These are phyloP conservation scores for Dioctria linearis DNA, from an alignment of 2,888 invertebrate genomes.

Conservation along the genomic window DNA sequence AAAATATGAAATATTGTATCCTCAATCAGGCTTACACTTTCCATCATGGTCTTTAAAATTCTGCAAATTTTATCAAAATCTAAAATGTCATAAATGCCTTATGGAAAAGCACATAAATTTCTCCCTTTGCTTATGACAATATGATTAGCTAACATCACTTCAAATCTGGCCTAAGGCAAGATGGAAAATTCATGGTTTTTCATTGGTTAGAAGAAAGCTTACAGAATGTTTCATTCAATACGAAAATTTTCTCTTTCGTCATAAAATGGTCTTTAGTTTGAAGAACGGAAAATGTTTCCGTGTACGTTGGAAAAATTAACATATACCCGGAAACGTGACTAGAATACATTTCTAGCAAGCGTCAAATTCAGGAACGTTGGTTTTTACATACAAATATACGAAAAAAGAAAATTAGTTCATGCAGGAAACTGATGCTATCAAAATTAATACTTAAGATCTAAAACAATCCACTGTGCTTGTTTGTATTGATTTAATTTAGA, in stretches of 20 bases:
- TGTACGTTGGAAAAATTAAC: conserved; percentile 49
- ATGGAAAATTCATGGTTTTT: conserved; percentile 27
- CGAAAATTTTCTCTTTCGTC: conserved; percentile 9
- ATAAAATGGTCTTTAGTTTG: neutral
- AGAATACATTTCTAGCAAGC: conserved; percentile 56
- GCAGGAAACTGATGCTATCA: neutral
- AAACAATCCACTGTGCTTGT: neutral
- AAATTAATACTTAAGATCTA: conserved; percentile 29
- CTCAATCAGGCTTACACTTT: too few species aligned
- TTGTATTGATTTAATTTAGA: neutral
- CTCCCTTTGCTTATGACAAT: conserved; percentile 45
- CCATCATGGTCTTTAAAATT: neutral
- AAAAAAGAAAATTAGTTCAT: conserved; percentile 45
- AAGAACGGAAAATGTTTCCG: neutral
- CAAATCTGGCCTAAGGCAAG: neutral
- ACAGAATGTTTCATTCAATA: neutral
- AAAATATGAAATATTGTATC: too few species aligned
- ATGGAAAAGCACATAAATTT: conserved; percentile 32
- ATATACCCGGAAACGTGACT: conserved; percentile 56
- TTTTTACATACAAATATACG: conserved; percentile 39
- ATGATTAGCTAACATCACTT: conserved; percentile 31
- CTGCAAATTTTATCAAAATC: neutral
- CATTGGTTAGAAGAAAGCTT: neutral
- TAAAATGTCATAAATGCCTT: conserved; percentile 29
- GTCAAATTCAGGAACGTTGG: conserved; percentile 57